A percentile compares a stretch with the other conserved stretches of the same genome.
These are phyloP conservation scores for Drosophila erecta DNA, from an alignment of 1,140 invertebrate species.

Conservation along the genomic window DNA sequence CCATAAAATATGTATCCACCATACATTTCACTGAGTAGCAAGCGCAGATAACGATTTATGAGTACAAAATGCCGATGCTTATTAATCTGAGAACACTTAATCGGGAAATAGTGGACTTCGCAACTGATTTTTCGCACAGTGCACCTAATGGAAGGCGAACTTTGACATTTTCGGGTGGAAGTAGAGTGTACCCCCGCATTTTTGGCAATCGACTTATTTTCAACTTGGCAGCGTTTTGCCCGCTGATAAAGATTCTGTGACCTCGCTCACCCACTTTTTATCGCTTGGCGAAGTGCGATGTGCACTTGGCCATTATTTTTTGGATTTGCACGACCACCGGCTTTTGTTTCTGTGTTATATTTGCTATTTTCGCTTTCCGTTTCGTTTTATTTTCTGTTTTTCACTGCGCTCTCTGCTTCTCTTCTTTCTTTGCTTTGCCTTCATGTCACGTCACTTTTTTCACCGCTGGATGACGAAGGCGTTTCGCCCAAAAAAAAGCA, in stretches of 20 bases:
- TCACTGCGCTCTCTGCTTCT: slow-evolving; percentile 40
- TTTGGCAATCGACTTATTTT: slow-evolving; percentile 47
- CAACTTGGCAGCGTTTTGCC: slow-evolving; percentile 38
- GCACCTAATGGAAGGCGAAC: slow-evolving; percentile 26
- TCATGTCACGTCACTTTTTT: slow-evolving; percentile 79
- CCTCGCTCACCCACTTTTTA: slow-evolving; percentile 37
- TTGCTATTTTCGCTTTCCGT: slow-evolving; percentile 28
- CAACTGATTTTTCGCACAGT: neutral
- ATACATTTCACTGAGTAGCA: neutral
- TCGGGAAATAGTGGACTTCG: neutral
- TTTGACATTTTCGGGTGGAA: slow-evolving; percentile 45
- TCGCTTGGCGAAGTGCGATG: slow-evolving; percentile 16
- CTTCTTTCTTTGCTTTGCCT: slow-evolving; percentile 50
- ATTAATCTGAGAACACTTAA: neutral
- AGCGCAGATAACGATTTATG: neutral
- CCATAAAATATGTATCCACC: slow-evolving; percentile 6
- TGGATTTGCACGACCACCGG: slow-evolving; percentile 47
- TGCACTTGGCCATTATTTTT: slow-evolving; percentile 41
- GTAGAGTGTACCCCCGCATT: slow-evolving; percentile 19
- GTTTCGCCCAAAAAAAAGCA: slow-evolving; percentile 56
- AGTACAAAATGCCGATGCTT: neutral
- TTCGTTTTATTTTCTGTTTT: slow-evolving; percentile 46
- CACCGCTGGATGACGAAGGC: slow-evolving; percentile 75
- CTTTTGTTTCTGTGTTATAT: slow-evolving; percentile 39
- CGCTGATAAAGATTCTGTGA: slow-evolving; percentile 45